Evolutionary conservation across 2,797 vertebrate species (phyloP).

Genomic region (Crax fasciolata): DNA sequence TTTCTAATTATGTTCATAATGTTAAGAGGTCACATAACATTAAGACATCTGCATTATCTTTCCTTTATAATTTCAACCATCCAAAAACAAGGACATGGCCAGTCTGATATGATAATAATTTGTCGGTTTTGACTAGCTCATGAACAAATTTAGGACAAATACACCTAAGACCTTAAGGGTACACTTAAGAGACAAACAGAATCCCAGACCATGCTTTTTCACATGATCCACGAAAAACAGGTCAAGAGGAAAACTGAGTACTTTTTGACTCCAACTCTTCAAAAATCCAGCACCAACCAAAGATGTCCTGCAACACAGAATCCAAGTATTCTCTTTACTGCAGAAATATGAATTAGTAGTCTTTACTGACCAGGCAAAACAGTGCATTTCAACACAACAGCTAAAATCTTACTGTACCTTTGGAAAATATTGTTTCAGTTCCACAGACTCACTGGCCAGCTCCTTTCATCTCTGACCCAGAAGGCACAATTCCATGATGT

Average conservation of each 20-base stretch:
- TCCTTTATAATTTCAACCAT: not conserved
- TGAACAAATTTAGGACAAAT: not conserved
- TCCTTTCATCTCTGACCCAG: slow-evolving; percentile 65
- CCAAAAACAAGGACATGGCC: not conserved
- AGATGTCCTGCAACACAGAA: not conserved
- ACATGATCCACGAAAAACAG: not conserved
- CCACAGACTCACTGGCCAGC: not conserved
- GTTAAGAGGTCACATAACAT: not conserved
- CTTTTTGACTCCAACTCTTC: not conserved
- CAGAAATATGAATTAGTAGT: not conserved
- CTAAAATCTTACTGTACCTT: slow-evolving; percentile 10
- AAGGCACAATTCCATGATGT: not conserved
- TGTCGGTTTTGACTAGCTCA: not conserved
- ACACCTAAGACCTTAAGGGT: not conserved
- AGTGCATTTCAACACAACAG: slow-evolving; percentile 23
- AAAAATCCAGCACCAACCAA: not conserved
- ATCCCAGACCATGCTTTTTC: rapidly evolving
- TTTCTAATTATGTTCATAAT: not conserved
- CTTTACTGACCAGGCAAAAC: not conserved
- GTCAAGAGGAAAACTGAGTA: not conserved
- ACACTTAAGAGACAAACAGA: not conserved
- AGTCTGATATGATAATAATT: not conserved
- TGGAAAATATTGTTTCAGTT: not conserved
- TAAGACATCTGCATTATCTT: not conserved
- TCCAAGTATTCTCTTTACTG: not conserved